Base-by-base conservation (phyloP, 2,113 vertebrate genomes). In the Dasypus novemcinctus region DNA sequence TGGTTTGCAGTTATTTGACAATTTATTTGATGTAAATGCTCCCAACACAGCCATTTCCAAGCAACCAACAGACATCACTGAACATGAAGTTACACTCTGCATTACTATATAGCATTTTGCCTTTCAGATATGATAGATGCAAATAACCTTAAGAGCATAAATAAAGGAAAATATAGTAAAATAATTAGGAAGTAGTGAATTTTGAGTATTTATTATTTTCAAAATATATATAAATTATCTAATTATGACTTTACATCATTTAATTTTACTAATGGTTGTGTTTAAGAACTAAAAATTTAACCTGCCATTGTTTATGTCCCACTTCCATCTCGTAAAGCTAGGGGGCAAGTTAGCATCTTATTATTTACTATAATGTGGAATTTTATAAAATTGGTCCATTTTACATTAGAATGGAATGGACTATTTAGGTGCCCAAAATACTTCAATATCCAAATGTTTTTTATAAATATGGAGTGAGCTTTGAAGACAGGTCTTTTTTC, bases 401-500 rank as follows among this genome's bases (percentile, higher is more conserved):
- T 74, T 61, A 68, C 46, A 80, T 7, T 84, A 43, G 18, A 18
- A 54, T 54, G 54, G 15, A 54, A 54, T 54, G 54, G 54, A 54
- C 54, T 27, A 80, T 25, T 88, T 61, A 64, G 9, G 68, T 54
- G 17, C 12, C 21, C 18, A 57, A n/a, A 31, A 3, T 46, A 61
- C 4, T n/a, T 64, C 13, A 49, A 10, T 64, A 64, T 69, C 64
- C n/a, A 74, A 52, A 81, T 71, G 61, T 17, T 72, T 87, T 87
- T 92, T 57, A 43, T 64, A 81, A 21, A 52, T 33, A n/a, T 41
- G 10, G 33, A 82, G n/a, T 9, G 14, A 9, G 17, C 41, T 76
- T 81, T 90, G n/a, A 76, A 91, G 33, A 76, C 31, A 72, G 52
- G 86, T 79, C 59, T 36, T 41, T 64, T 61, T 83, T 59, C 33